Evolutionary conservation across 1,140 invertebrate species (phyloP).

Genomic region (Ptiloglossa arizonensis): DNA sequence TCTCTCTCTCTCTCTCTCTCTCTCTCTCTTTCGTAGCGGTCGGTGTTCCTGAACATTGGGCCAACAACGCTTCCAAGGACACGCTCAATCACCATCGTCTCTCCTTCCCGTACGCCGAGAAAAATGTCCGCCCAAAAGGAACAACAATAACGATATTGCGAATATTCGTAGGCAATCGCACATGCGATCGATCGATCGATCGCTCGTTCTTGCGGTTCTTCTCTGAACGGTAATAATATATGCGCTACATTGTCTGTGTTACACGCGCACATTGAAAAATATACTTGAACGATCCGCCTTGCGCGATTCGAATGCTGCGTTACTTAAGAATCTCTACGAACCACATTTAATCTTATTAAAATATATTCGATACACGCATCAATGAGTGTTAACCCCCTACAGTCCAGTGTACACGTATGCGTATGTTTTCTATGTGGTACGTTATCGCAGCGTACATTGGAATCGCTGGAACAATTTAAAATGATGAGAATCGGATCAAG

Average conservation of each 20-base stretch:
- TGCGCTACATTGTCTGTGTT: constrained; percentile 2
- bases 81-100: constrained; percentile 5
- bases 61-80: constrained; percentile 21
- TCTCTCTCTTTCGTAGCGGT: constrained; percentile 25
- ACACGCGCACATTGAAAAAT: constrained; percentile 40
- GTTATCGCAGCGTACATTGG: too few species aligned
- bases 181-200: background rate
- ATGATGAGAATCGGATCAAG: too few species aligned
- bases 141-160: constrained; percentile 37
- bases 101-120: constrained; percentile 3
- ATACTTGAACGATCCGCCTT: constrained; percentile 34
- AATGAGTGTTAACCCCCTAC: constrained; percentile 28
- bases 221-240: background rate
- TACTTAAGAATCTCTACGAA: constrained; percentile 44
- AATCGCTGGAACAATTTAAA: background rate
- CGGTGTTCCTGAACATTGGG: constrained; percentile 10
- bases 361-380: constrained; percentile 41
- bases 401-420: background rate
- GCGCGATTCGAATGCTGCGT: constrained; percentile 16
- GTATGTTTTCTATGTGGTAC: background rate
- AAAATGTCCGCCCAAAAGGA: constrained; percentile 11
- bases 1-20: too few species aligned
- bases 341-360: constrained; percentile 60
- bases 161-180: background rate
- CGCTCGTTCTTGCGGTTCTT: background rate